Conservation (phyloP, 2,888 invertebrate species). For the Pinctada fucata region DNA sequence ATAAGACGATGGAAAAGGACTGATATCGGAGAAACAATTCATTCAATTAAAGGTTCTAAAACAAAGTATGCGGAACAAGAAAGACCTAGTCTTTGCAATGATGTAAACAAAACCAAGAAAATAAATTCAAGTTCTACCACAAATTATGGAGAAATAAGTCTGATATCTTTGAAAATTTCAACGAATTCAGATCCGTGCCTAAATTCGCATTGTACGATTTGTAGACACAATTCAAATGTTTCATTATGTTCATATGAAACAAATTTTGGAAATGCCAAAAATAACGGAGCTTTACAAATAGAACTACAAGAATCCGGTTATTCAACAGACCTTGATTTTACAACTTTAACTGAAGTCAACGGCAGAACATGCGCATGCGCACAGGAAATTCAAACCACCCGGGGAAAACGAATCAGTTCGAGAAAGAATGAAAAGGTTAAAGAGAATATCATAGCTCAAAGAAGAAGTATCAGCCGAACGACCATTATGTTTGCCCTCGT, state of each 20-base stretch:
- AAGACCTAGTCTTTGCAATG: too few species aligned
- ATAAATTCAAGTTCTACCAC: neutral
- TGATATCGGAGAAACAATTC: neutral
- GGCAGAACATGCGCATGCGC: neutral
- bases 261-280: too few species aligned
- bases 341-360: neutral
- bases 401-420: neutral
- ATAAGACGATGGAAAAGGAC: conserved; percentile 31
- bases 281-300: neutral
- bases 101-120: neutral
- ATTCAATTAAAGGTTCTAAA: too few species aligned
- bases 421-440: neutral
- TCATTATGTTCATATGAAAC: too few species aligned
- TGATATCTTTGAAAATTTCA: too few species aligned
- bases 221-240: too few species aligned
- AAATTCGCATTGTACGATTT: too few species aligned
- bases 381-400: neutral
- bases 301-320: neutral
- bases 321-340: neutral
- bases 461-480: neutral
- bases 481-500: conserved; percentile 35
- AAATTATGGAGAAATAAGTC: neutral
- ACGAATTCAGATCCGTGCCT: too few species aligned
- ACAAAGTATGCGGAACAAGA: too few species aligned
- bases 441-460: too few species aligned